Percentiles rank a stretch among this genome's conserved stretches.
These are phyloP conservation scores for Phoeniculus purpureus DNA, from an alignment of 2,797 vertebrate genomes.

Conservation along the genomic window DNA sequence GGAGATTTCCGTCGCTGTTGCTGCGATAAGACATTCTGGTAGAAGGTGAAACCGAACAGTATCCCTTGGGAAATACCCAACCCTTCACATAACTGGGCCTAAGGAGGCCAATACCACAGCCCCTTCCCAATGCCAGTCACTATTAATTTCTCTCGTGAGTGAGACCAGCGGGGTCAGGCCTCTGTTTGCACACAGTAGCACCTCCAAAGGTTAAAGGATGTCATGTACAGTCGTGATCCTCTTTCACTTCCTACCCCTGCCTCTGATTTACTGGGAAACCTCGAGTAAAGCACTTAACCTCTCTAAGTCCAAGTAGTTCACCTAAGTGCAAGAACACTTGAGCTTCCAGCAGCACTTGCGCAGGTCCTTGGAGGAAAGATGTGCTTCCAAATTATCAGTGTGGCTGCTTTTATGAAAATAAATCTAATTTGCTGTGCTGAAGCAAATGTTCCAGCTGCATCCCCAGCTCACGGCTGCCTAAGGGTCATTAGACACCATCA, in stretches of 20 bases:
- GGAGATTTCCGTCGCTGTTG: neutral
- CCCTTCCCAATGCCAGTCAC: neutral
- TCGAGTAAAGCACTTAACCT: slow-evolving; percentile 59
- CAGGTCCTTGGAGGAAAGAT: slow-evolving; percentile 32
- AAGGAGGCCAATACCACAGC: neutral
- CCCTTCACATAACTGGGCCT: neutral
- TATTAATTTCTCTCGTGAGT: neutral
- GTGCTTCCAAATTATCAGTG: neutral
- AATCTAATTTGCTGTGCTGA: neutral
- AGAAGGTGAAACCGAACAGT: neutral
- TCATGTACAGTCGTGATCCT: slow-evolving; percentile 17
- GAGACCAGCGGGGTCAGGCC: slow-evolving; percentile 12
- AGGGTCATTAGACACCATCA: neutral
- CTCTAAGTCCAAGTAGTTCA: slow-evolving; percentile 44
- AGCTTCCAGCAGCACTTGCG: slow-evolving; percentile 16
- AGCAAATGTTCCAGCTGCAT: neutral
- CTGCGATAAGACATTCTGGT: neutral
- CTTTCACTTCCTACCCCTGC: slow-evolving; percentile 58
- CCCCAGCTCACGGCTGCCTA: neutral
- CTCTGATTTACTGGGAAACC: slow-evolving; percentile 53
- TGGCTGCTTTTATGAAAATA: slow-evolving; percentile 2
- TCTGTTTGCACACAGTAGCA: slow-evolving; percentile 29
- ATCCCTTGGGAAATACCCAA: slow-evolving; percentile 21
- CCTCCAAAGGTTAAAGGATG: slow-evolving; percentile 46
- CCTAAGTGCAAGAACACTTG: slow-evolving; percentile 12